A percentile compares a stretch with the other conserved stretches of the same genome.
phyloP scores from a whole-genome alignment of 37 sponge, comb jelly and placozoan species.

The Axinella damicornis region DNA sequence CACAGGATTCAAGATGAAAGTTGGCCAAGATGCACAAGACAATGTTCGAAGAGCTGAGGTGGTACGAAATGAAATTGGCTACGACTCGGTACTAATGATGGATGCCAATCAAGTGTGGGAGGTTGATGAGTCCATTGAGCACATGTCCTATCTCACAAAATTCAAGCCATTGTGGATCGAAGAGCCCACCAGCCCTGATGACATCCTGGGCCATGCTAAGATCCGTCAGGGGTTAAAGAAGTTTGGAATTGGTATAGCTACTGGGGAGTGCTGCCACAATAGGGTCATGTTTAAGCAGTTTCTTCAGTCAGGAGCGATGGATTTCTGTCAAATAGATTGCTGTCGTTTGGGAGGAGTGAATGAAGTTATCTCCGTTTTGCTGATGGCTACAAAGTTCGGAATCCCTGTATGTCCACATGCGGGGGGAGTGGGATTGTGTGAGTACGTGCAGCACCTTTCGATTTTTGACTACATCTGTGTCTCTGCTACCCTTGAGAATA shows the following conservation, averaged over 20 bases:
- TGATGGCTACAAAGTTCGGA: slow-evolving; percentile 84
- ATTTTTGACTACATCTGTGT: slow-evolving; percentile 84
- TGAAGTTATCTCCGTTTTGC: slow-evolving; percentile 80
- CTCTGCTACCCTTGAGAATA: slow-evolving; percentile 57
- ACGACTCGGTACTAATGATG: slow-evolving; percentile 76
- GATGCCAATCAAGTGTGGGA: slow-evolving; percentile 89
- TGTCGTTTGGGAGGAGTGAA: slow-evolving; percentile 87
- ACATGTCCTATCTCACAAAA: slow-evolving; percentile 75
- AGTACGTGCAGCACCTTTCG: slow-evolving; percentile 83
- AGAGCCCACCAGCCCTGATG: too few relatives aligned
- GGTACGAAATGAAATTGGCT: slow-evolving; percentile 81
- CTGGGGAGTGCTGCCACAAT: slow-evolving; percentile 59
- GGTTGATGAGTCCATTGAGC: slow-evolving; percentile 62
- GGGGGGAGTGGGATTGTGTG: slow-evolving; percentile 95
- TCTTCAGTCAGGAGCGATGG: slow-evolving; percentile 78
- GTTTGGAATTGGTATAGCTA: slow-evolving; percentile 10
- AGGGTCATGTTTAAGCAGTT: slow-evolving; percentile 96
- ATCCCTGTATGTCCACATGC: slow-evolving; percentile 95
- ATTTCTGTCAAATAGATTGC: slow-evolving; percentile 93
- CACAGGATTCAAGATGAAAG: slow-evolving; percentile 89
- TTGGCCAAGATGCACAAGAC: slow-evolving; percentile 72
- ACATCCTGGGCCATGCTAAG: too few relatives aligned
- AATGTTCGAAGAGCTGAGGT: slow-evolving; percentile 66
- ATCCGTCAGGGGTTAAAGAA: not conserved
- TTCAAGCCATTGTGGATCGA: too few relatives aligned